Conservation (phyloP, 2,888 invertebrate species). For the Hermaeophaga mercurialis region DNA sequence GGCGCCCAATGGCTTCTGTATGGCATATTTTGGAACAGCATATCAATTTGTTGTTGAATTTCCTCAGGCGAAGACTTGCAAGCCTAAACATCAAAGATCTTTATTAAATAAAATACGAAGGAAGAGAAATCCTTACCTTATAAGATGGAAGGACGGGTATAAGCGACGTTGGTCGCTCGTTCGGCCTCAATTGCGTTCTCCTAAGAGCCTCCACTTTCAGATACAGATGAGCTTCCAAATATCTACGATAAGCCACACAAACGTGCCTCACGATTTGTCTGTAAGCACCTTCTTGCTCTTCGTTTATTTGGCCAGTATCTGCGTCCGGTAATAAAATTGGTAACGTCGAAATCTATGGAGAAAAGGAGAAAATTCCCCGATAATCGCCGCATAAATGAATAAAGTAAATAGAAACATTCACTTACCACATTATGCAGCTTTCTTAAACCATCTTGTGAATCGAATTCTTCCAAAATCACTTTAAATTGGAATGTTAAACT, state of each 20-base stretch:
- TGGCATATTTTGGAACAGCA: conserved; percentile 76
- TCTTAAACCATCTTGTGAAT: conserved; percentile 88
- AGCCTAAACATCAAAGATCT: conserved; percentile 61
- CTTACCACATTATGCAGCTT: conserved; percentile 91
- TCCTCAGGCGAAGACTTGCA: conserved; percentile 76
- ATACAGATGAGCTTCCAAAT: conserved; percentile 88
- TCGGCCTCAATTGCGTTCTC: conserved; percentile 60
- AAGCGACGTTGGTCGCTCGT: conserved; percentile 50
- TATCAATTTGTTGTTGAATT: conserved; percentile 84
- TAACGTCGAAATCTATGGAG: conserved; percentile 75
- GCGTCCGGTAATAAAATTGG: conserved; percentile 80
- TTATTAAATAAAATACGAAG: background rate
- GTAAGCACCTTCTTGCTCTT: conserved; percentile 90
- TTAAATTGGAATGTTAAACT: conserved; percentile 92
- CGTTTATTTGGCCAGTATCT: conserved; percentile 67
- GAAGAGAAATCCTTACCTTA: conserved; percentile 49
- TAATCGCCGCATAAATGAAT: no score
- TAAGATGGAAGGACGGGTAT: conserved; percentile 57
- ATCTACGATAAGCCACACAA: conserved; percentile 85
- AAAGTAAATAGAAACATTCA: no score
- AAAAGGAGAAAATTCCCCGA: background rate
- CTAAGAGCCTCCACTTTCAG: conserved; percentile 75
- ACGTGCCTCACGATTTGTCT: conserved; percentile 91
- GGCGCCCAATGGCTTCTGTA: conserved; percentile 85
- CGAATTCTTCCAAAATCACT: conserved; percentile 92